Percentiles rank a stretch among this genome's conserved stretches.
These are phyloP conservation scores for Centropristis striata DNA, from an alignment of 2,113 vertebrate genomes.

Conservation along the genomic window DNA sequence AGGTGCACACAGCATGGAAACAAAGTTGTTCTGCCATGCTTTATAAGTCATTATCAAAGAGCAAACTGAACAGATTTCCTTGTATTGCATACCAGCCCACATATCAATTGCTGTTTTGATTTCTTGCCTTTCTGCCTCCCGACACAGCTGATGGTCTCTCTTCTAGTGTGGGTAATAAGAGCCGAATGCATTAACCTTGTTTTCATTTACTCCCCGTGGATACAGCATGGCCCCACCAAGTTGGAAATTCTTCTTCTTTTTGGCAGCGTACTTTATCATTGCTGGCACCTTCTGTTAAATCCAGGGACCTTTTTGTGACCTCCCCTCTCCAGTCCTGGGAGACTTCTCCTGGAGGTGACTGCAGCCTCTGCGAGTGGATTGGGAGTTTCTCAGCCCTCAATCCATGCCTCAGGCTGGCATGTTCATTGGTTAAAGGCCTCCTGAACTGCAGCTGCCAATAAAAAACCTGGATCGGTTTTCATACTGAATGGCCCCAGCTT, in stretches of 20 bases:
- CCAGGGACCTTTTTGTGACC: slow-evolving; percentile 67
- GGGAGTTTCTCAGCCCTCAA: slow-evolving; percentile 55
- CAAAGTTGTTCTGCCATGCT: slow-evolving; percentile 46
- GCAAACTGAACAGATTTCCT: slow-evolving; percentile 70
- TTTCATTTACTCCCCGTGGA: slow-evolving; percentile 85
- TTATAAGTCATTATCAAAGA: slow-evolving; percentile 67
- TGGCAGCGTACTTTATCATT: slow-evolving; percentile 72
- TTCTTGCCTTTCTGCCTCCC: slow-evolving; percentile 77
- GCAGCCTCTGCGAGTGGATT: slow-evolving; percentile 32
- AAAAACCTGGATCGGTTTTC: slow-evolving; percentile 41
- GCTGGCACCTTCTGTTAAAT: slow-evolving; percentile 68
- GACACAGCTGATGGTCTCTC: slow-evolving; percentile 77
- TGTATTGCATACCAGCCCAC: slow-evolving; percentile 52
- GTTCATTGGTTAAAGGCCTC: slow-evolving; percentile 63
- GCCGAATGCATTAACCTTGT: slow-evolving; percentile 86
- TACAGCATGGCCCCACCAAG: slow-evolving; percentile 58
- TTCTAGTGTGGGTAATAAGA: slow-evolving; percentile 81
- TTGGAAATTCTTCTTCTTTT: slow-evolving; percentile 67
- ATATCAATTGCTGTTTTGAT: slow-evolving; percentile 78
- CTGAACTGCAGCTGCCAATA: slow-evolving; percentile 49
- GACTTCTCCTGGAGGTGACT: slow-evolving; percentile 72
- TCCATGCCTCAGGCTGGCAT: slow-evolving; percentile 62
- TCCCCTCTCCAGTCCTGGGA: slow-evolving; percentile 45
- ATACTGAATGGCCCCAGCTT: slow-evolving; percentile 21
- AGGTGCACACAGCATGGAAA: slow-evolving; percentile 55